These are phyloP conservation scores for Solea senegalensis DNA, from an alignment of 2,113 vertebrate species.

Conservation along the genomic window DNA sequence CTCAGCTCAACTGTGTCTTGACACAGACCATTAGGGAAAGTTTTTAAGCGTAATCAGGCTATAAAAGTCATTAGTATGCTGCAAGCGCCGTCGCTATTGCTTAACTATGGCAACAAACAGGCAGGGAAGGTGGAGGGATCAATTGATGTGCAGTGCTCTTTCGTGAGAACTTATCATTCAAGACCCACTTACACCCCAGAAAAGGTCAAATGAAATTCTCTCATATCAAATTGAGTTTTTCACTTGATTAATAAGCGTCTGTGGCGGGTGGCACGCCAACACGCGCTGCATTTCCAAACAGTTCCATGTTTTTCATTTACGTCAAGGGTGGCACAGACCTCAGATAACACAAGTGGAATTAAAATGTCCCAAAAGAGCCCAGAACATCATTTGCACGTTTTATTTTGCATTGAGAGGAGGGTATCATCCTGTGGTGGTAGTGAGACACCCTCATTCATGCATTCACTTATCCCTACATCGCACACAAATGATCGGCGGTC, in stretches of 20 bases:
- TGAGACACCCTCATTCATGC: too few species aligned
- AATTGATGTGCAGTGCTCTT: constrained; percentile 57
- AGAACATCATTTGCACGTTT: too few species aligned
- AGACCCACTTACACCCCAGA: constrained; percentile 49
- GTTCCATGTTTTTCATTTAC: constrained; percentile 28
- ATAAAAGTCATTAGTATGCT: constrained; percentile 64
- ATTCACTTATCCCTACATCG: too few species aligned
- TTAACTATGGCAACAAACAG: constrained; percentile 56
- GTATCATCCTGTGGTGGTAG: too few species aligned
- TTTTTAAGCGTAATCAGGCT: constrained; percentile 50
- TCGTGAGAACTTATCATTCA: constrained; percentile 67
- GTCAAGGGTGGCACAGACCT: not conserved
- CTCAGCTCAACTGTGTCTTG: constrained; percentile 13
- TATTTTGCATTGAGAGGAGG: too few species aligned
- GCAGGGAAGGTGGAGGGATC: constrained; percentile 18
- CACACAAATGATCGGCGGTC: too few species aligned
- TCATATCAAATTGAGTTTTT: constrained; percentile 62
- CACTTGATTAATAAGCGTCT: constrained; percentile 58
- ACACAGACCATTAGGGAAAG: constrained; percentile 25
- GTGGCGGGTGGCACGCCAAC: not conserved
- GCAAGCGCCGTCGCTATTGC: constrained; percentile 10
- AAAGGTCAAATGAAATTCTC: constrained; percentile 74
- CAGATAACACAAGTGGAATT: constrained; percentile 2
- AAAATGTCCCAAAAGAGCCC: not conserved
- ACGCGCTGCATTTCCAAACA: constrained; percentile 7